Percentiles rank a stretch among this genome's conserved stretches.
Conservation (phyloP, 2,797 vertebrate genomes). For the Lepidocolaptes lacrymiger region DNA sequence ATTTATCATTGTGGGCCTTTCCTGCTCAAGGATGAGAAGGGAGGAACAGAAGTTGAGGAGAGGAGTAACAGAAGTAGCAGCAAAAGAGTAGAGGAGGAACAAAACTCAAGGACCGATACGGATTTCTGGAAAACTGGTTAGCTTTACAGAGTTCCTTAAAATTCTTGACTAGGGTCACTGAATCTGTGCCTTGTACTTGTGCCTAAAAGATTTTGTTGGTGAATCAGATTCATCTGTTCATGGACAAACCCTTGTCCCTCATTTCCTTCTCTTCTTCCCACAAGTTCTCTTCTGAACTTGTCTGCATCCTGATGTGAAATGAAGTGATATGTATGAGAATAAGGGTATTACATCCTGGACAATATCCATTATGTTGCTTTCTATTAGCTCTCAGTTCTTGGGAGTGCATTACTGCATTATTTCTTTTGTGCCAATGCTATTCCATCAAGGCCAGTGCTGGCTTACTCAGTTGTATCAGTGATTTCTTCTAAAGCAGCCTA, state of each 20-base stretch:
- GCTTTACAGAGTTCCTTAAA: background rate
- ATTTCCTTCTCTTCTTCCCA: background rate
- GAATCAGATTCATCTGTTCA: background rate
- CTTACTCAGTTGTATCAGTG: slow-evolving; percentile 33
- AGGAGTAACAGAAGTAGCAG: background rate
- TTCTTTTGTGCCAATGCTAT: slow-evolving; percentile 33
- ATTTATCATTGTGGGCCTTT: background rate
- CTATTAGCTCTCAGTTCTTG: slow-evolving; percentile 51
- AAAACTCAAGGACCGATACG: background rate
- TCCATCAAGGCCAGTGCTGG: slow-evolving; percentile 26
- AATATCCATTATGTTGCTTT: slow-evolving; percentile 49
- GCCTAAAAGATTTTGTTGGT: background rate
- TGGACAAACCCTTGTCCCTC: accelerated
- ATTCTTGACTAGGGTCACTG: background rate
- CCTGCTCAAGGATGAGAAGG: background rate
- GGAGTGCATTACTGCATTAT: slow-evolving; percentile 33
- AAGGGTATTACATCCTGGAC: slow-evolving; percentile 17
- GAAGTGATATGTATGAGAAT: slow-evolving; percentile 29
- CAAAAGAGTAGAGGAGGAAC: background rate
- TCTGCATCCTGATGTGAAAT: slow-evolving; percentile 23
- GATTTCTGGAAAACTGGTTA: background rate
- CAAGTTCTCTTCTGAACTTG: slow-evolving; percentile 1
- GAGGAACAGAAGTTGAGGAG: background rate
- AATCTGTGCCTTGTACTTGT: background rate
- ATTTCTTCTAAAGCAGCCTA: background rate